Evolutionary conservation across 2,797 vertebrate genomes (phyloP).

Genomic region (Coilia nasus): DNA sequence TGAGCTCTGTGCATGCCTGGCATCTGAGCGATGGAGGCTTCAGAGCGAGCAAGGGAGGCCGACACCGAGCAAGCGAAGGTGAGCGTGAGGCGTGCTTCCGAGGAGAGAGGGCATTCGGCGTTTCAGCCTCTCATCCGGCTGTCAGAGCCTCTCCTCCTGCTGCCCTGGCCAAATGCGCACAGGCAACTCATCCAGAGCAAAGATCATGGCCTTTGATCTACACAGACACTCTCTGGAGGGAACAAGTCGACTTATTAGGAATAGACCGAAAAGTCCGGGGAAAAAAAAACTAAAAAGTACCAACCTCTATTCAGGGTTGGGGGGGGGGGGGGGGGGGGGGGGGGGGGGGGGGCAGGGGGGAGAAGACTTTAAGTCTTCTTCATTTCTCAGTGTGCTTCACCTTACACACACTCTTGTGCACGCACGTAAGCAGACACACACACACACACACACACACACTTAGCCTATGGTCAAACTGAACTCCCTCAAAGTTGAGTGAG

Average conservation of each 20-base stretch:
- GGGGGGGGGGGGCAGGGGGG: slow-evolving; percentile 43
- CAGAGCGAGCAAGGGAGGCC: slow-evolving; percentile 57
- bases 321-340: slow-evolving; percentile 31
- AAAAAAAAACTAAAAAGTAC: slow-evolving; percentile 71
- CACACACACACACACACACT: neutral
- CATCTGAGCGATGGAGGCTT: slow-evolving; percentile 57
- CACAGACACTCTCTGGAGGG: slow-evolving; percentile 66
- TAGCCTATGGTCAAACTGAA: slow-evolving; percentile 73
- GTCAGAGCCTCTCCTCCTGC: slow-evolving; percentile 27
- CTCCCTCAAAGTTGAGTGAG: slow-evolving; percentile 63
- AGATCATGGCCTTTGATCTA: slow-evolving; percentile 74
- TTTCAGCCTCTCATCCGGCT: slow-evolving; percentile 56
- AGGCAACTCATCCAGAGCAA: slow-evolving; percentile 69
- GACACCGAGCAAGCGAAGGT: neutral
- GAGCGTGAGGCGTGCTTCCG: slow-evolving; percentile 57
- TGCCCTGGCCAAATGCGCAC: slow-evolving; percentile 57
- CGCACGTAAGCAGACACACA: too few species aligned
- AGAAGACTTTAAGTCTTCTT: slow-evolving; percentile 58
- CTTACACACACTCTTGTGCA: neutral
- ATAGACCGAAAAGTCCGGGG: neutral
- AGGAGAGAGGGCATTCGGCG: slow-evolving; percentile 68
- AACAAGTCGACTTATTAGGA: slow-evolving; percentile 72
- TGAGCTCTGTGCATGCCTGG: neutral
- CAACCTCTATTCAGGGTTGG: slow-evolving; percentile 67
- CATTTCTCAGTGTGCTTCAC: neutral